Conservation (phyloP, 2,888 invertebrate species). For the Phoronis australis region DNA sequence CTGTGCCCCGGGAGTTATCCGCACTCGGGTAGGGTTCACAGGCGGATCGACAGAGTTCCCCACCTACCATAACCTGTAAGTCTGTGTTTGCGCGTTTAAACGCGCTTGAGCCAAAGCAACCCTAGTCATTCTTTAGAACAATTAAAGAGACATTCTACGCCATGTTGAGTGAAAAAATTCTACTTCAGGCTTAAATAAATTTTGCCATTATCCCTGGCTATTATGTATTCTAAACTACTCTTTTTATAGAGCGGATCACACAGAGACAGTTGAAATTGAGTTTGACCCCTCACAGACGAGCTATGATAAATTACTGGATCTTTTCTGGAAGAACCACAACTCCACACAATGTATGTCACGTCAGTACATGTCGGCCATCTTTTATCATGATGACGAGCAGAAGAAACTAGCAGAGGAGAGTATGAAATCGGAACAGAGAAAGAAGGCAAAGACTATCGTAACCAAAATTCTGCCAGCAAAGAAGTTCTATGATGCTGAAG, state of each 20-base stretch:
- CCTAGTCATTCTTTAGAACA: no score
- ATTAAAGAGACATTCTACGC: no score
- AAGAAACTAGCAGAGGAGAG: slow-evolving; percentile 68
- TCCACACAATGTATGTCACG: slow-evolving; percentile 59
- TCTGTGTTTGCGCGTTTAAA: no score
- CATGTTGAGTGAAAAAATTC: no score
- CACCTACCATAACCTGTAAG: slow-evolving; percentile 80
- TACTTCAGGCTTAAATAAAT: no score
- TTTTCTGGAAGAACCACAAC: slow-evolving; percentile 92
- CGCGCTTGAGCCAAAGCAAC: no score
- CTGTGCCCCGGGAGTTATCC: slow-evolving; percentile 67
- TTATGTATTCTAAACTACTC: no score
- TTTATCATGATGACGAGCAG: slow-evolving; percentile 85
- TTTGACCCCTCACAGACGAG: slow-evolving; percentile 75
- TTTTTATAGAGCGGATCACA: slow-evolving; percentile 78
- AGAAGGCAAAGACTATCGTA: slow-evolving; percentile 58
- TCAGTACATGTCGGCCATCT: slow-evolving; percentile 63
- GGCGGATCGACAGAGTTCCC: slow-evolving; percentile 79
- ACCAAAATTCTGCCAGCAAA: slow-evolving; percentile 77
- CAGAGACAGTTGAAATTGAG: slow-evolving; percentile 87
- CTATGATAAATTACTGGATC: slow-evolving; percentile 69
- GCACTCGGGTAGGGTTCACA: slow-evolving; percentile 90
- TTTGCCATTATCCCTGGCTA: no score
- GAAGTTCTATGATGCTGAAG: slow-evolving; percentile 87
- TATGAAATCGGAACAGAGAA: slow-evolving; percentile 55